Base-by-base conservation (phyloP, 2,888 invertebrate species). In the Dusona sp. region DNA sequence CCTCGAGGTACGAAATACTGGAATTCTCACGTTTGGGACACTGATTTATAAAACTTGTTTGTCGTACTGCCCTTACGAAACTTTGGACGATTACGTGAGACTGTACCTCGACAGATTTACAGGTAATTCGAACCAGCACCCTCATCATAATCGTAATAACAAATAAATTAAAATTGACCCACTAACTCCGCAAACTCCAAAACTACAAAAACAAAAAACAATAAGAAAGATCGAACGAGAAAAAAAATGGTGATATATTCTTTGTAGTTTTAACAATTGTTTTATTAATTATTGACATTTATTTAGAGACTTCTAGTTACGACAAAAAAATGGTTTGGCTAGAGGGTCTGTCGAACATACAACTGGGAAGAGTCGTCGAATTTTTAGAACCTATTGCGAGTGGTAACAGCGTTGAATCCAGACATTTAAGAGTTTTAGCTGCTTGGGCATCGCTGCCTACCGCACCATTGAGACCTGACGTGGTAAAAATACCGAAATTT, bases 21-120 rank as follows among this genome's bases (percentile, higher is more conserved):
- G 96, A 0, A 96, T 97, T 51, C 94, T 97, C 54, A 96, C 96
- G 83, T 97, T 96, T 90, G 96, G 97, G 0, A 96, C 97, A 0
- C 92, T 97, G 42, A 95, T 96, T 0, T 96, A 96, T 79, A 96
- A 96, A 90, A 96, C 96, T 0, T 96, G 95, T 81, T 85, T 92
- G 11, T 65, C 90, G 16, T 94, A 93, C 92, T 97, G 94, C 93
- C 96, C 94, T 89, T 95, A 96, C 77, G 97, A 97, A 88, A 95
- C 96, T 83, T 95, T 97, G 78, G 97, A 97, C 86, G 96, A 96
- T 89, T 96, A 97, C 79, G 96, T 97, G 0, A 96, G 96, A 81
- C 95, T 96, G 83, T 97, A 97, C 91, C 96, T 97, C 84, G 96
- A 97, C 91, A 96, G 96, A 93, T 97, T 97, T 88, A 96, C 96